A percentile compares a stretch with the other conserved stretches of the same genome.
These are phyloP conservation scores for Anorthoa munda DNA, from an alignment of 2,888 invertebrate genomes.

Conservation along the genomic window DNA sequence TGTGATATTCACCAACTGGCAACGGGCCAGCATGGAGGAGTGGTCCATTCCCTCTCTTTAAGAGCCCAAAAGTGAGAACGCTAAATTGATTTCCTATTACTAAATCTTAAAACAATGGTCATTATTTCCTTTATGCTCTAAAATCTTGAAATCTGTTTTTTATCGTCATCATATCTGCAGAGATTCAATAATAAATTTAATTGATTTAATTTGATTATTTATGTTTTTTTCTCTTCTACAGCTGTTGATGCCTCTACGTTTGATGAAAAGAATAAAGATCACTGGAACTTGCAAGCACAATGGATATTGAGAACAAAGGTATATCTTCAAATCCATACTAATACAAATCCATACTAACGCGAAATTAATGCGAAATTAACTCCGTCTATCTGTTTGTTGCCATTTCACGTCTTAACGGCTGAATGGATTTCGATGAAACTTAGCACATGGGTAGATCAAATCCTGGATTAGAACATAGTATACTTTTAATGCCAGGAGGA, in stretches of 20 bases:
- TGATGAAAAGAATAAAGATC: slow-evolving; percentile 83
- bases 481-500: too few species aligned
- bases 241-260: slow-evolving; percentile 68
- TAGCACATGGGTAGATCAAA: too few species aligned
- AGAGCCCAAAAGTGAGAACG: too few species aligned
- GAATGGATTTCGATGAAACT: too few species aligned
- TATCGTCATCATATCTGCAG: neutral
- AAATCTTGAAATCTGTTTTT: neutral
- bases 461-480: too few species aligned
- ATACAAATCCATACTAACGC: too few species aligned
- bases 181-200: neutral
- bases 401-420: too few species aligned
- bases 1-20: too few species aligned
- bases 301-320: slow-evolving; percentile 84
- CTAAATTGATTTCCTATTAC: neutral
- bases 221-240: slow-evolving; percentile 46
- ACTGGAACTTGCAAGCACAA: slow-evolving; percentile 86
- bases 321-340: slow-evolving; percentile 1
- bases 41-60: too few species aligned
- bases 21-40: too few species aligned
- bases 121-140: neutral
- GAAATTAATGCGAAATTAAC: too few species aligned
- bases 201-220: neutral
- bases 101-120: neutral
- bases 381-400: too few species aligned